phyloP scores from a whole-genome alignment of 2,888 invertebrate genomes.

The Agrotis puta region DNA sequence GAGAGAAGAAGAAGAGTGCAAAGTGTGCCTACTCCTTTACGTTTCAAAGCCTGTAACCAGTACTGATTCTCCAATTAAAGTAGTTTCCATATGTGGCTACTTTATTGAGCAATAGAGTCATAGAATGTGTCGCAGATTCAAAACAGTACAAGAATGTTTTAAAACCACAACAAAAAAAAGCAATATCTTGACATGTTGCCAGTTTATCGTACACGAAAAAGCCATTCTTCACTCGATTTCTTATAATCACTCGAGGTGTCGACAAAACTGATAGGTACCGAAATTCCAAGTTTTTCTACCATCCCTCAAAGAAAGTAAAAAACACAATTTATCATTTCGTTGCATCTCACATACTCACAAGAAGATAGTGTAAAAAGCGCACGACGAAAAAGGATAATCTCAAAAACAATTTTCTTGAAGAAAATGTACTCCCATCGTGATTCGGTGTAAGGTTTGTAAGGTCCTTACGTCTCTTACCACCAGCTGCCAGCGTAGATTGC shows the following conservation, averaged over 20 bases:
- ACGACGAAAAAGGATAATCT: conserved; percentile 51
- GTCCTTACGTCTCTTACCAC: too few species aligned
- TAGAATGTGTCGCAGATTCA: too few species aligned
- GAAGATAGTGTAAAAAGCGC: conserved; percentile 48
- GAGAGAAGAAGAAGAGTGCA: too few species aligned
- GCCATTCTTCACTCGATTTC: background rate
- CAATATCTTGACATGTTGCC: conserved; percentile 9
- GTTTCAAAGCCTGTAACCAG: background rate
- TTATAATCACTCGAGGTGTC: conserved; percentile 1
- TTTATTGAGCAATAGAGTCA: too few species aligned
- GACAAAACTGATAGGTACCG: conserved; percentile 9
- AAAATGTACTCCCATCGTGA: conserved; percentile 60
- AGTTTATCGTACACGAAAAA: background rate
- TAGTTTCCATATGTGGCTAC: too few species aligned
- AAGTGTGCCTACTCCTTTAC: background rate
- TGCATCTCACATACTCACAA: conserved; percentile 52
- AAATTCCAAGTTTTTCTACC: conserved; percentile 7
- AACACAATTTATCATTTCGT: conserved; percentile 51
- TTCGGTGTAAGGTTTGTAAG: conserved; percentile 55
- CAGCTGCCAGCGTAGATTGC: too few species aligned
- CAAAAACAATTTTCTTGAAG: conserved; percentile 64
- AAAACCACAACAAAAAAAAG: background rate
- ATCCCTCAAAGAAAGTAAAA: conserved; percentile 21
- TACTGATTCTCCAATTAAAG: background rate
- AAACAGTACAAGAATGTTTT: too few species aligned